These are phyloP conservation scores for Bothrops alternatus DNA, from an alignment of 2,797 vertebrate species.

Conservation along the genomic window DNA sequence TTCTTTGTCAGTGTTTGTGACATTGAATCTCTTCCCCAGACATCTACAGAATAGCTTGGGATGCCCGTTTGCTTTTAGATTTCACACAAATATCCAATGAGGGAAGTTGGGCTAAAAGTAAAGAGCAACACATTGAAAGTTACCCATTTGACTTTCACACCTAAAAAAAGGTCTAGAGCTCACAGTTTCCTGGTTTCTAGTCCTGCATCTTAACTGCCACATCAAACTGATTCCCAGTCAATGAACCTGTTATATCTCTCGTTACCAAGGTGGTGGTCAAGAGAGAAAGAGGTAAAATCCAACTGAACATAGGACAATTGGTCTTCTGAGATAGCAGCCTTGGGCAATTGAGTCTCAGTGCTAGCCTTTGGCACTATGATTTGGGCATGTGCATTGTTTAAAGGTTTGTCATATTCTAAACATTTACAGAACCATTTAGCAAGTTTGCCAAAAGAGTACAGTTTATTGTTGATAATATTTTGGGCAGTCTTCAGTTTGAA, in stretches of 20 bases:
- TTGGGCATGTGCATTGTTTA: neutral
- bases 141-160: neutral
- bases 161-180: neutral
- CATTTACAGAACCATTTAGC: neutral
- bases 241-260: neutral
- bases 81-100: neutral
- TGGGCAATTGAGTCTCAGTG: neutral
- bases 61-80: neutral
- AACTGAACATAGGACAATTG: neutral
- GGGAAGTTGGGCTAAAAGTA: neutral
- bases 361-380: neutral
- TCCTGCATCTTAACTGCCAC: neutral
- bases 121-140: neutral
- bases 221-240: neutral
- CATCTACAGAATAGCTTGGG: neutral
- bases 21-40: neutral
- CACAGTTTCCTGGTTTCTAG: neutral
- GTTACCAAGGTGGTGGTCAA: neutral
- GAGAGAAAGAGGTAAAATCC: neutral
- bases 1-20: neutral
- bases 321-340: neutral
- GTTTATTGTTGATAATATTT: neutral
- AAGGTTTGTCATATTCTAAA: neutral
- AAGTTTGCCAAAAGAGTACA: neutral
- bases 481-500: neutral